Evolutionary conservation across 2,113 vertebrate species (phyloP).

Genomic region (Benthochromis sp.): DNA sequence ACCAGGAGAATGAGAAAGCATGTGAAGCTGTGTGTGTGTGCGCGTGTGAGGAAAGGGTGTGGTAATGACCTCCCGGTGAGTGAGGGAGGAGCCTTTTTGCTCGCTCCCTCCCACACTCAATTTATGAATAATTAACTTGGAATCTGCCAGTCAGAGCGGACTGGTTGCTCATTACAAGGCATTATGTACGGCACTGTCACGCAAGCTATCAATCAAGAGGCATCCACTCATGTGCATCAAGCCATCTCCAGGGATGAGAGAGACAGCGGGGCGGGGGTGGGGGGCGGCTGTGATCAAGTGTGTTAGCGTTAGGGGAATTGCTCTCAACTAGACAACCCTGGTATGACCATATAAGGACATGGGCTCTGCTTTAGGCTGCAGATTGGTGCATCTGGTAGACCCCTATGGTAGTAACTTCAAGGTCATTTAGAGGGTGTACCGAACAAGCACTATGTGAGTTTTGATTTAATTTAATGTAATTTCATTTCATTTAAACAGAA

Average conservation of each 20-base stretch:
- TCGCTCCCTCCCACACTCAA: constrained; percentile 1
- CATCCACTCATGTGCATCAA: constrained; percentile 55
- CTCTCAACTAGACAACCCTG: constrained; percentile 3
- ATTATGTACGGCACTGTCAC: constrained; percentile 54
- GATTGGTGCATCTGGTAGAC: constrained; percentile 30
- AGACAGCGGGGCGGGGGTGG: not conserved
- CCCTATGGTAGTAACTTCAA: constrained; percentile 5
- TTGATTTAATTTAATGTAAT: not conserved
- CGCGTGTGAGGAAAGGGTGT: not conserved
- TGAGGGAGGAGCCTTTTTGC: constrained; percentile 33
- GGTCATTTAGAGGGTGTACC: constrained; percentile 8
- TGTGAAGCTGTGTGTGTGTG: not conserved
- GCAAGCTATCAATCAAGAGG: constrained; percentile 62
- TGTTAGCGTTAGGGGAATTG: not conserved
- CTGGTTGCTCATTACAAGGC: constrained; percentile 59
- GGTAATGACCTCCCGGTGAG: constrained; percentile 51
- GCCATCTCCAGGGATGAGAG: constrained; percentile 48
- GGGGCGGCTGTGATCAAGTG: not conserved
- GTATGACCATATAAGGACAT: constrained; percentile 61
- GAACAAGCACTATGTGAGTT: not conserved
- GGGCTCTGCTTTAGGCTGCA: constrained; percentile 43
- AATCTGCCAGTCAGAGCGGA: constrained; percentile 44
- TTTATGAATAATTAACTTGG: constrained; percentile 69
- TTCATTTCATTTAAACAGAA: not conserved
- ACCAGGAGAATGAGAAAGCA: not conserved